These are phyloP conservation scores for Montipora cactus DNA, from an alignment of 64 coral and sea anemone species.

Conservation along the genomic window DNA sequence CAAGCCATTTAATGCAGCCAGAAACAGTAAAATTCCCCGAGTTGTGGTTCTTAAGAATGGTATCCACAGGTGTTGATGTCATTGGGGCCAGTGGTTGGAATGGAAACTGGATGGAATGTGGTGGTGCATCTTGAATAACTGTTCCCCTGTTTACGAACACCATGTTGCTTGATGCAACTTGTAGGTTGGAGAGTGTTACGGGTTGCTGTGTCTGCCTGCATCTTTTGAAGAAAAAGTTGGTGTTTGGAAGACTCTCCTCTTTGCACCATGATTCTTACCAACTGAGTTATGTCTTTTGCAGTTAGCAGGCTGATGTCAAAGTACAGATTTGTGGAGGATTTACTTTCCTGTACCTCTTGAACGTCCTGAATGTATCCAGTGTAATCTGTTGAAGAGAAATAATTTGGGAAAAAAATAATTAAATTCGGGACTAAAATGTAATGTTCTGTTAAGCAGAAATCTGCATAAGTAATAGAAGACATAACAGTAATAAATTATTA, in stretches of 20 bases:
- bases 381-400: conserved; percentile 55
- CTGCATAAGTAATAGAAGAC: conserved; percentile 44
- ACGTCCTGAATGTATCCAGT: conserved; percentile 56
- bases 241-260: conserved; percentile 50
- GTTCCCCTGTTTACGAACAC: conserved; percentile 73
- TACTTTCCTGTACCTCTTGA: conserved; percentile 54
- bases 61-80: conserved; percentile 39
- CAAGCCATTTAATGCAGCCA: conserved; percentile 67
- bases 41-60: conserved; percentile 63
- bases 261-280: conserved; percentile 48
- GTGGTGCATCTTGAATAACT: conserved; percentile 61
- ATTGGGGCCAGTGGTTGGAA: conserved; percentile 61
- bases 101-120: conserved; percentile 61
- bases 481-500: conserved; percentile 53
- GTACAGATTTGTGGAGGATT: conserved; percentile 32
- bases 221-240: conserved; percentile 53
- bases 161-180: conserved; percentile 71
- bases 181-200: conserved; percentile 59
- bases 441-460: conserved; percentile 54
- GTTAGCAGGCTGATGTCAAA: conserved; percentile 34
- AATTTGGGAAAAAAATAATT: conserved; percentile 48
- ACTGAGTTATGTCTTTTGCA: conserved; percentile 60
- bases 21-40: conserved; percentile 70
- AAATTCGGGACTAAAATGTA: conserved; percentile 52
- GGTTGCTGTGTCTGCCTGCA: conserved; percentile 60